Conservation (phyloP, 2,113 vertebrate species). For the Ageneiosus marmoratus region DNA sequence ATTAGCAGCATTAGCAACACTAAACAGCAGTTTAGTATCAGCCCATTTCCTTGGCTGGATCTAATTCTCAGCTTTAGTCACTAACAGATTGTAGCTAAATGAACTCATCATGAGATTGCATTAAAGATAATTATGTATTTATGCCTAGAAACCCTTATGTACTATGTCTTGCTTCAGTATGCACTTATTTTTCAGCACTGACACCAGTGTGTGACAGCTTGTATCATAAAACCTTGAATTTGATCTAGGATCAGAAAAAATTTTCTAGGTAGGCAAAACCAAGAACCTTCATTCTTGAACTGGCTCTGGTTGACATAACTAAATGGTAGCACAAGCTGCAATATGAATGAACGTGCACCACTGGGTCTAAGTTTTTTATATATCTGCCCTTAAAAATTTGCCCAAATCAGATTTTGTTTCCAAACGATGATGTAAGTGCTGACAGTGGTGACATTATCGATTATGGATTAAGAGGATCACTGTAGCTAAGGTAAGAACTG, state of each 20-base stretch:
- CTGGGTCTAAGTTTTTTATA: not conserved
- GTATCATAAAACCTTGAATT: not conserved
- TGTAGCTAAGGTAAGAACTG: not conserved
- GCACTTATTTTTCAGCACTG: not conserved
- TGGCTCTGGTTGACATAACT: not conserved
- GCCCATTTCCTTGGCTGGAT: conserved; percentile 29
- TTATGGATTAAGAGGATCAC: conserved; percentile 15
- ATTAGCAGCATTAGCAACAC: conserved; percentile 60
- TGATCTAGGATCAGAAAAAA: not conserved
- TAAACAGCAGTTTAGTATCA: conserved; percentile 60
- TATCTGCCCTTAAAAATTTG: too few relatives aligned
- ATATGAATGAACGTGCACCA: not conserved
- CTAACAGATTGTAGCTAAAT: not conserved
- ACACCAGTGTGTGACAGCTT: not conserved
- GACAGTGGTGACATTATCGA: not conserved
- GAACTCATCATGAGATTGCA: conserved; percentile 16
- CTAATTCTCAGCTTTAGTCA: not conserved
- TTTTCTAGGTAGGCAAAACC: not conserved
- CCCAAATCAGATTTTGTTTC: not conserved
- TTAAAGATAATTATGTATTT: conserved; percentile 16
- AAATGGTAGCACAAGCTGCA: conserved; percentile 1
- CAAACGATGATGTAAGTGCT: not conserved
- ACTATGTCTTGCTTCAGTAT: conserved; percentile 14
- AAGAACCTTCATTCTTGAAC: not conserved
- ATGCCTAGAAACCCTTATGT: not conserved